phyloP scores from a whole-genome alignment of 2,888 invertebrate genomes.

The Phyto melanocephala region DNA sequence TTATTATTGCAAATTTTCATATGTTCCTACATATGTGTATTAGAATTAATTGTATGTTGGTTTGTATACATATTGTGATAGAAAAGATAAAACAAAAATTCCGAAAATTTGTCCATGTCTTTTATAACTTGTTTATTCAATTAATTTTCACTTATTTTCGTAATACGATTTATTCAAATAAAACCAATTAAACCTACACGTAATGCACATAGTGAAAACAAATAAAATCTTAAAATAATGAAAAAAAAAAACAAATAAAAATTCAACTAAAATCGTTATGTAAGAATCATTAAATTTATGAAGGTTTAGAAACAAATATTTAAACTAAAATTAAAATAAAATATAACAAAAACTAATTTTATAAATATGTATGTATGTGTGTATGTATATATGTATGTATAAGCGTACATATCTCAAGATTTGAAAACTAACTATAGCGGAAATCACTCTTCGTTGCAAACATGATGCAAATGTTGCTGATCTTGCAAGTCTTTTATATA shows the following conservation, averaged over 20 bases:
- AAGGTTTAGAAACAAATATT: not conserved
- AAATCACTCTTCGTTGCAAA: no score
- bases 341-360: not conserved
- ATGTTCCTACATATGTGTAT: no score
- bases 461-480: no score
- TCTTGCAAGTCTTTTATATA: no score
- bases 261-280: not conserved
- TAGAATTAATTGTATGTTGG: not conserved
- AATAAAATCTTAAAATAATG: no score
- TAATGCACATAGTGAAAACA: not conserved
- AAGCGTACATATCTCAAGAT: no score
- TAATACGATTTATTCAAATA: not conserved
- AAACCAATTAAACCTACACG: no score
- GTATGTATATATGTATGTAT: not conserved
- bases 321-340: not conserved
- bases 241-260: not conserved
- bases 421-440: no score
- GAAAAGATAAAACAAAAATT: slow-evolving; percentile 51
- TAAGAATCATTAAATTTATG: not conserved
- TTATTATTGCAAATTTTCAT: slow-evolving; percentile 8
- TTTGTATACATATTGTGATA: slow-evolving; percentile 12
- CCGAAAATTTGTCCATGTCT: slow-evolving; percentile 54
- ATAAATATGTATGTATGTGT: not conserved
- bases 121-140: slow-evolving; percentile 34
- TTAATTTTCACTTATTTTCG: slow-evolving; percentile 7